Evolutionary conservation across 2,888 invertebrate species (phyloP).

Genomic region (Sympetrum striolatum): DNA sequence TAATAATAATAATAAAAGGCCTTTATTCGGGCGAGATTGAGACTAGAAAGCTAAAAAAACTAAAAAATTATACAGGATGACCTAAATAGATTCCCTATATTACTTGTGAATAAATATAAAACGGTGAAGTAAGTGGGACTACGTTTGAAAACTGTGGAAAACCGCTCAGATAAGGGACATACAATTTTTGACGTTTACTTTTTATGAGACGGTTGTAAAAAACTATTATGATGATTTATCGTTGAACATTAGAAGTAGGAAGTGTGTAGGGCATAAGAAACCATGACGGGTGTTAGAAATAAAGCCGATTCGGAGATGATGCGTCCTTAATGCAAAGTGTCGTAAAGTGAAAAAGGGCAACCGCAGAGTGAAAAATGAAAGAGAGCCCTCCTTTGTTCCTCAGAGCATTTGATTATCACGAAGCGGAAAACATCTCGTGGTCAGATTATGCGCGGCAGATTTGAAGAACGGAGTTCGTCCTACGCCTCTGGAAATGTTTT

Average conservation of each 20-base stretch:
- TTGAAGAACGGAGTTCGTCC: background rate
- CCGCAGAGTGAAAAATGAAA: background rate
- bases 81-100: background rate
- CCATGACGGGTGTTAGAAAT: background rate
- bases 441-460: background rate
- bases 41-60: too few relatives aligned
- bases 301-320: background rate
- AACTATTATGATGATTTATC: too few relatives aligned
- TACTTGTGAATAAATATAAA: background rate
- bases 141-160: too few relatives aligned
- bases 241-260: too few relatives aligned
- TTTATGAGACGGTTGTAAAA: too few relatives aligned
- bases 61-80: too few relatives aligned
- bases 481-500: background rate
- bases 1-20: too few relatives aligned
- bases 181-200: too few relatives aligned
- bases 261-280: background rate
- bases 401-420: background rate
- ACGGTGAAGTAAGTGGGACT: too few relatives aligned
- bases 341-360: background rate
- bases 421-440: background rate
- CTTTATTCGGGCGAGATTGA: too few relatives aligned
- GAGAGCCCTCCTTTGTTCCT: background rate
- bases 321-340: background rate
- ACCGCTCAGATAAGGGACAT: too few relatives aligned